Conservation (phyloP, 2,888 invertebrate species). For the Miltochrista miniata region DNA sequence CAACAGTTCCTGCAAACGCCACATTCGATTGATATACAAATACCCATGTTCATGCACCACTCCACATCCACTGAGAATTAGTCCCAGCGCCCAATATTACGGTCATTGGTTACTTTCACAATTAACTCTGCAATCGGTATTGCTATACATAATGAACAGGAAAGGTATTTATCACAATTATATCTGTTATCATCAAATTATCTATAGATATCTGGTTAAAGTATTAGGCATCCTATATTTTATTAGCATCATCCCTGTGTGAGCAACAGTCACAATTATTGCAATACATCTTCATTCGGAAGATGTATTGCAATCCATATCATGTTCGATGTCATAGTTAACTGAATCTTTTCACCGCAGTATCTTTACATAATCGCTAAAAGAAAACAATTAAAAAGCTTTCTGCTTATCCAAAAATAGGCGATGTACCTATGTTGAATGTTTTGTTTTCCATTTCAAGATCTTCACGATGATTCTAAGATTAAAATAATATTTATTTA, state of each 20-base stretch:
- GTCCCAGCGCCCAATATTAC: background rate
- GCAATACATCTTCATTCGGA: background rate
- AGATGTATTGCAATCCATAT: too few relatives aligned
- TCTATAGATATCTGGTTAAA: background rate
- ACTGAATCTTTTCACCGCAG: too few relatives aligned
- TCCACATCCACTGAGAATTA: background rate
- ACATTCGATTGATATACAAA: constrained; percentile 1
- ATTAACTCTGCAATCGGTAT: background rate
- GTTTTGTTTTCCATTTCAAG: too few relatives aligned
- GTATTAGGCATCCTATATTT: background rate
- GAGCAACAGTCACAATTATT: background rate
- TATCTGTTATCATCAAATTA: background rate
- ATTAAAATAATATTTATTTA: too few relatives aligned
- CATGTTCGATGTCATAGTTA: background rate
- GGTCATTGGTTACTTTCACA: background rate
- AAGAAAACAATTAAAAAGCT: too few relatives aligned
- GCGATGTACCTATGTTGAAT: too few relatives aligned
- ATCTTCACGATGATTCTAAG: too few relatives aligned
- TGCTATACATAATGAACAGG: background rate
- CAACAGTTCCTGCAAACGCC: background rate
- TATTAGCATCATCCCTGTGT: background rate
- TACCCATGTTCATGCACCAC: background rate
- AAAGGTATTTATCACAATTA: background rate
- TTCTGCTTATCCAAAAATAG: too few relatives aligned
- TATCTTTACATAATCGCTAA: too few relatives aligned